Evolutionary conservation across 2,113 vertebrate genomes (phyloP), one percentile per base, ranked within the genome.

Genomic region (Pogonocichla stellata): DNA sequence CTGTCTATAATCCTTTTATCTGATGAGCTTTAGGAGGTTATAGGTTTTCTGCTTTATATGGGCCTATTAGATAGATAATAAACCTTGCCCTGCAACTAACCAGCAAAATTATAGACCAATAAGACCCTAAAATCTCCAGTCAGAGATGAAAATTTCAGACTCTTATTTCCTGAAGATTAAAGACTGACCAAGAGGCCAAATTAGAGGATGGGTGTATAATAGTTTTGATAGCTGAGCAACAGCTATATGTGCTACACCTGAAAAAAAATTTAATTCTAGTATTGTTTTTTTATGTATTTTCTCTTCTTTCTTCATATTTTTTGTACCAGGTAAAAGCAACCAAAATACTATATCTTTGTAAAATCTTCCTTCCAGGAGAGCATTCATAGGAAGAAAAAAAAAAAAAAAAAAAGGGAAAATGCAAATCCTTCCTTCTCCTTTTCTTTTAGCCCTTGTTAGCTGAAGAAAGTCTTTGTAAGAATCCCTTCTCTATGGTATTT

Each of bases 11-110:
- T 80, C 48, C 47, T 92, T 89, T 78, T 73, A 86, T 78, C 65
- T 74, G 77, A 71, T 4, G 3, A 84, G 40, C 38, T 87, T 78
- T 54, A 70, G 53, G 77, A 83, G 7, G 43, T 54, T 74, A n/a
- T 64, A 47, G 73, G 31, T 67, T 75, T 91, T 83, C 56, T 51
- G 31, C 69, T 88, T 91, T 80, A 58, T 70, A 26, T 70, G 16
- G 43, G 14, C 24, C 60, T 57, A 38, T 81, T 86, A 86, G 50
- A 31, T 18, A 73, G 78, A 72, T 80, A 72, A 80, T 92, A 92
- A 89, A 92, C 51, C 9, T 48, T 92, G 65, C 29, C 77, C 60
- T 91, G 80, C 31, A 80, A 80, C 62, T 80, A 84, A 34, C 29
- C 33, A 73, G 18, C 34, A 29, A 45, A 54, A 57, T 83, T 77